Evolutionary conservation across 2,797 vertebrate species (phyloP), one percentile per base, ranked within the genome.

Genomic region (Falco columbarius): DNA sequence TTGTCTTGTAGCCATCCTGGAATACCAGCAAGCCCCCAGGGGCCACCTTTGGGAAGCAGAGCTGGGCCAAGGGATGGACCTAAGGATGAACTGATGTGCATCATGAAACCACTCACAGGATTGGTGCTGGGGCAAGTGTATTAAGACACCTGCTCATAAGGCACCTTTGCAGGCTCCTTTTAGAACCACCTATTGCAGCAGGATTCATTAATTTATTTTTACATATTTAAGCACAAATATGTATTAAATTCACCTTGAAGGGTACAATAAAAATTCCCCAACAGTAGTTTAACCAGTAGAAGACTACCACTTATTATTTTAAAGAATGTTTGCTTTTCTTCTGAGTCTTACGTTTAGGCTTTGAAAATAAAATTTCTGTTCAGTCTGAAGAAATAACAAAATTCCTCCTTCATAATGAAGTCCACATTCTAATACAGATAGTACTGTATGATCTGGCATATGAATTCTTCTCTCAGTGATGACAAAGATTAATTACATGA

Each of bases 121-220:
- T 0, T 40, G 6, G 2, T 46, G 23, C 8, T 22, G 27, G 9
- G 15, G 8, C 14, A 83, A 36, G 7, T 2, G 4, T 13, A 34
- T 29, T 27, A 65, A 54, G 21, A 10, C 9, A 74, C 19, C 20
- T 58, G 19, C 8, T 67, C 1, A 4, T 40, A 5, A 72, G 6
- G 6, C 5, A 36, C n/a, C 26, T 27, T 46, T 34, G 22, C 15
- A 75, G 12, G n/a, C 14, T 79, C 22, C 6, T 54, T 80, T 54
- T 58, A 55, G 18, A 82, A 54, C 8, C 3, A 32, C 9, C 40
- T 63, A 54, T 1, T 67, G 32, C 34, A 72, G 8, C 10, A 27
- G 15, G 14, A 86, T 62, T 76, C 1, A n/a, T 52, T 27, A 12
- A 18, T 56, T 36, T 56, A 47, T 10, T 58, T 21, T 12, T 8